phyloP scores from a whole-genome alignment of 2,888 invertebrate species.

The Coenonympha glycerion region DNA sequence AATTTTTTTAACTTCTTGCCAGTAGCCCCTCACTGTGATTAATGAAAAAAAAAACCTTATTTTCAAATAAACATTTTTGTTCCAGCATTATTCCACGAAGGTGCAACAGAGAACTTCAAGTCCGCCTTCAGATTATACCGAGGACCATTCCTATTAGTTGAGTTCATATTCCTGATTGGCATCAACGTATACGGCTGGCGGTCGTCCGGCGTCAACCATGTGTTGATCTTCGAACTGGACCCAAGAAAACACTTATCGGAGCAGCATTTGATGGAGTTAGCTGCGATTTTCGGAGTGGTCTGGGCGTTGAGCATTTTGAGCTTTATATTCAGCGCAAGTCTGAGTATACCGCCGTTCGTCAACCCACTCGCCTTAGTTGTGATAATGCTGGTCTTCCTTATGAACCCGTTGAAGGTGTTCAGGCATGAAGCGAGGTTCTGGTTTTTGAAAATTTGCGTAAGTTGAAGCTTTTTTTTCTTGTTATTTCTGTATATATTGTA shows the following conservation, averaged over 20 bases:
- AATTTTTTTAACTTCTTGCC: no score
- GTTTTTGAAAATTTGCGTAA: constrained; percentile 91
- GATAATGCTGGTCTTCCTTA: constrained; percentile 87
- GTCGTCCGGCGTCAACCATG: constrained; percentile 97
- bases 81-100: constrained; percentile 85
- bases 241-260: constrained; percentile 95
- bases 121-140: constrained; percentile 95
- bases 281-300: constrained; percentile 93
- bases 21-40: no score
- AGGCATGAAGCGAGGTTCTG: constrained; percentile 96
- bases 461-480: constrained; percentile 34
- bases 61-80: constrained; percentile 40
- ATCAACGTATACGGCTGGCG: constrained; percentile 98
- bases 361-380: constrained; percentile 91
- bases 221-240: constrained; percentile 97
- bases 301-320: constrained; percentile 94
- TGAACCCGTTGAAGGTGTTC: constrained; percentile 95
- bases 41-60: no score
- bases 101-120: constrained; percentile 82
- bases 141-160: constrained; percentile 92
- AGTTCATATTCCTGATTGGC: constrained; percentile 95
- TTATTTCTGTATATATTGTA: no score
- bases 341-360: constrained; percentile 93
- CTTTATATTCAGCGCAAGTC: constrained; percentile 84
- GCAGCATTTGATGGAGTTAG: constrained; percentile 95